Evolutionary conservation across 2,888 invertebrate species (phyloP).

Genomic region (Rhaphigaster nebulosa): DNA sequence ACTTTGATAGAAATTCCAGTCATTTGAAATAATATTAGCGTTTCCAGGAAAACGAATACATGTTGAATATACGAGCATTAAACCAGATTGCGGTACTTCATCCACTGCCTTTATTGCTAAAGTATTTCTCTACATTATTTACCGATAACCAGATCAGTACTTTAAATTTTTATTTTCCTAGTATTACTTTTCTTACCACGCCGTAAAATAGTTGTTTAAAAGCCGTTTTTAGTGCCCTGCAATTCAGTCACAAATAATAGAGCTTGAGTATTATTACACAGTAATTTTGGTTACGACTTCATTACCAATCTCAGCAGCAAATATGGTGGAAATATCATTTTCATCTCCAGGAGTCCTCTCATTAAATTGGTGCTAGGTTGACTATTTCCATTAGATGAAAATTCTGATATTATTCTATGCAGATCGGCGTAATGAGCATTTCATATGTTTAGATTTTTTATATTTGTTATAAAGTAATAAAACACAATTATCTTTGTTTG

Average conservation of each 20-base stretch:
- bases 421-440: not conserved
- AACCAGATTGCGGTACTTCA: not conserved
- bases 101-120: not conserved
- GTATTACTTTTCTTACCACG: not conserved
- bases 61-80: no score
- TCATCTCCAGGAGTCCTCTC: not conserved
- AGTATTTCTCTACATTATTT: not conserved
- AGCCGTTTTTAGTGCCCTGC: not conserved
- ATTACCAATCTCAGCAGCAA: not conserved
- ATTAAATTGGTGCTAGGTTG: not conserved
- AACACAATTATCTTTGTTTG: not conserved
- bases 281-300: constrained; percentile 12
- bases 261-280: not conserved
- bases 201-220: constrained; percentile 11
- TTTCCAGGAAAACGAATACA: not conserved
- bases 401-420: not conserved
- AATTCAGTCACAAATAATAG: not conserved
- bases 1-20: not conserved
- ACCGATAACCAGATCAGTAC: not conserved
- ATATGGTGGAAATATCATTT: not conserved
- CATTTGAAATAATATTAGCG: not conserved
- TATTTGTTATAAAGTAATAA: not conserved
- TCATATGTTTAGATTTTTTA: not conserved
- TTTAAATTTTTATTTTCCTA: not conserved
- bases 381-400: not conserved